Percentiles rank a stretch among this genome's conserved stretches.
These are phyloP conservation scores for Drosophila athabasca DNA, from an alignment of 1,140 invertebrate genomes.

Conservation along the genomic window DNA sequence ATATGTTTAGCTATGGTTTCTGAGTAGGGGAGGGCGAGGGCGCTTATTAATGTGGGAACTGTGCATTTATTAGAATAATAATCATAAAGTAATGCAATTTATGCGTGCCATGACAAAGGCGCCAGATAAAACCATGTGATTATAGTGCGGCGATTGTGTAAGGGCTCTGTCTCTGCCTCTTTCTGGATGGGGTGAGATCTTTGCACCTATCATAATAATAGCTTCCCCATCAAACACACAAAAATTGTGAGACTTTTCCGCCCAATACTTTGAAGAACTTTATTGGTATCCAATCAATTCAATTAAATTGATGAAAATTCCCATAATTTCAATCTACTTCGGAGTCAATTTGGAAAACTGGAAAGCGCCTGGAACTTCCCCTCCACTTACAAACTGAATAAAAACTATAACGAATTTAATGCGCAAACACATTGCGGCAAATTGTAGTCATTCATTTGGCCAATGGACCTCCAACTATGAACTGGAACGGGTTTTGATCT, in stretches of 20 bases:
- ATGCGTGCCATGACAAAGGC: slow-evolving; percentile 66
- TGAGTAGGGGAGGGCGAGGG: slow-evolving; percentile 30
- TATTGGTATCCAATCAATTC: slow-evolving; percentile 1
- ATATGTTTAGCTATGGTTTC: slow-evolving; percentile 41
- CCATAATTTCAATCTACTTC: slow-evolving; percentile 3
- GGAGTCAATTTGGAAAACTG: slow-evolving; percentile 23
- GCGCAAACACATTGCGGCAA: slow-evolving; percentile 55
- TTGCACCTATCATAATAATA: not conserved
- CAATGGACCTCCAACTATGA: slow-evolving; percentile 35
- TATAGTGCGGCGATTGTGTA: slow-evolving; percentile 44
- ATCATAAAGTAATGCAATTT: slow-evolving; percentile 70
- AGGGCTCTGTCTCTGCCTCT: slow-evolving; percentile 10
- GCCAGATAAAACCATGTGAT: slow-evolving; percentile 57
- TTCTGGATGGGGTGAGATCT: slow-evolving; percentile 23
- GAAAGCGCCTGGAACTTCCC: slow-evolving; percentile 24
- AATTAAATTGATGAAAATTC: slow-evolving; percentile 5
- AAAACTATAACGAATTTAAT: slow-evolving; percentile 58
- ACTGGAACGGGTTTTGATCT: slow-evolving; percentile 44
- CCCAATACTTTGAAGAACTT: slow-evolving; percentile 11
- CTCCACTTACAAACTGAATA: slow-evolving; percentile 9
- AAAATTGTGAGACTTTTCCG: not conserved
- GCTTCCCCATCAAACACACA: not conserved
- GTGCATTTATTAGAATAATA: slow-evolving; percentile 76
- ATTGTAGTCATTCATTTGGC: slow-evolving; percentile 61
- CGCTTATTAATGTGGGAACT: slow-evolving; percentile 76